phyloP scores from a whole-genome alignment of 2,888 invertebrate genomes.

The Ornithoptera alexandrae region DNA sequence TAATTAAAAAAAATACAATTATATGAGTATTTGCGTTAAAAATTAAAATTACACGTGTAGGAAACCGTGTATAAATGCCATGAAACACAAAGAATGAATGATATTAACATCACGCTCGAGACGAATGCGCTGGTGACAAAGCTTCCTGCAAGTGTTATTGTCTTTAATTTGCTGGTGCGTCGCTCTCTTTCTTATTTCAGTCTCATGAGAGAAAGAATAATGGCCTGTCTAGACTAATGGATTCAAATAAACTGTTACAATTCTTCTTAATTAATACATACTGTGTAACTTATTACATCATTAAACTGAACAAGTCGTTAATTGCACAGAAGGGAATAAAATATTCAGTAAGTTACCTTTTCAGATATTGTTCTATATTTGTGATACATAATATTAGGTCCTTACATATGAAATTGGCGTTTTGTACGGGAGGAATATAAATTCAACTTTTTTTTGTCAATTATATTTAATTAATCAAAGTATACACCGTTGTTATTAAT shows the following conservation, averaged over 20 bases:
- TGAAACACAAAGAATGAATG: conserved; percentile 6
- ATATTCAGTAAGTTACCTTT: not conserved
- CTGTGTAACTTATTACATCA: not conserved
- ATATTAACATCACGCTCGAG: conserved; percentile 10
- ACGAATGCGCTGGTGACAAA: conserved; percentile 19
- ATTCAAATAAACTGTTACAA: conserved; percentile 6
- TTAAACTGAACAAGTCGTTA: not conserved
- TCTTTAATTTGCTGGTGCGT: conserved; percentile 25
- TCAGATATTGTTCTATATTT: not conserved
- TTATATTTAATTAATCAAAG: too few species aligned
- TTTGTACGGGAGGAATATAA: too few species aligned
- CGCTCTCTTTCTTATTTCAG: conserved; percentile 15
- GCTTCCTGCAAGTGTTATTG: conserved; percentile 27
- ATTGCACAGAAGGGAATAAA: not conserved
- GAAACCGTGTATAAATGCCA: conserved; percentile 9
- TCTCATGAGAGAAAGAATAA: conserved; percentile 3
- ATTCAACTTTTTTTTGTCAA: too few species aligned
- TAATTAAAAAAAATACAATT: not conserved
- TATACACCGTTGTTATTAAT: too few species aligned
- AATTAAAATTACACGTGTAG: not conserved
- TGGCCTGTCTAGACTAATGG: conserved; percentile 4
- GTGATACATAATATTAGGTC: too few species aligned
- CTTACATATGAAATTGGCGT: too few species aligned
- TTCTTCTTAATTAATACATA: conserved; percentile 5
- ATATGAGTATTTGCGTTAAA: not conserved